Percentiles rank a stretch among this genome's conserved stretches.
Conservation (phyloP, 30 jellyfish, hydroid and myxozoan species). For the Pseudorhiza aurosa region DNA sequence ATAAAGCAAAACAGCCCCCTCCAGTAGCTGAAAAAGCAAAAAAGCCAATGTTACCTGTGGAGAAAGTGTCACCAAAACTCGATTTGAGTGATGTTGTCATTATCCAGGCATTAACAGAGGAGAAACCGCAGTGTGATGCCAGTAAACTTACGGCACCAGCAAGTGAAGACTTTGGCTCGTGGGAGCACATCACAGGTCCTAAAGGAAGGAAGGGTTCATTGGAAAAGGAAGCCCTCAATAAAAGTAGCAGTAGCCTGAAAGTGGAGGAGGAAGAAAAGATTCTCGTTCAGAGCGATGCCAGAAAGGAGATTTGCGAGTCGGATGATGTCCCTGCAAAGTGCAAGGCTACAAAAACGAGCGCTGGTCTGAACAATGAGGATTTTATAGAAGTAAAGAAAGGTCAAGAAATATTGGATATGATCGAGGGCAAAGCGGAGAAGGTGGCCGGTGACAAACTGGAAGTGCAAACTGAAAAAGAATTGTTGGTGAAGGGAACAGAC, state of each 20-base stretch:
- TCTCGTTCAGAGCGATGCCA: background rate
- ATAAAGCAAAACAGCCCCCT: background rate
- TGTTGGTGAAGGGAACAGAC: background rate
- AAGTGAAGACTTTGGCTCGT: slow-evolving; percentile 50
- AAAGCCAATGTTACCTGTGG: slow-evolving; percentile 6
- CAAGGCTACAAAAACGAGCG: background rate
- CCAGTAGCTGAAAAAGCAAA: slow-evolving; percentile 8
- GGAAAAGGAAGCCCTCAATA: background rate
- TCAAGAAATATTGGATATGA: slow-evolving; percentile 32
- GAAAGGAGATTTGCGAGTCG: too few species aligned
- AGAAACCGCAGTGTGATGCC: slow-evolving; percentile 1
- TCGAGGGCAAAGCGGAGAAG: slow-evolving; percentile 39
- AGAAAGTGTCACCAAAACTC: background rate
- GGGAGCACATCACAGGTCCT: slow-evolving; percentile 39
- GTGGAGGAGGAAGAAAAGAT: background rate
- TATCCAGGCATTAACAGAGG: slow-evolving; percentile 13
- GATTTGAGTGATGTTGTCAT: slow-evolving; percentile 18
- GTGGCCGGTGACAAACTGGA: background rate
- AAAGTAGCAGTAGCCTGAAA: background rate
- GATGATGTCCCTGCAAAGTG: too few species aligned
- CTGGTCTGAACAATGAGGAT: background rate
- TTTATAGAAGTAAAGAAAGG: background rate
- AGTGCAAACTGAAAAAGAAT: background rate
- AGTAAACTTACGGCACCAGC: background rate
- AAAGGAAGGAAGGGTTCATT: background rate